Conservation (phyloP, 2,113 vertebrate species). For the Melanotaenia duboulayi region DNA sequence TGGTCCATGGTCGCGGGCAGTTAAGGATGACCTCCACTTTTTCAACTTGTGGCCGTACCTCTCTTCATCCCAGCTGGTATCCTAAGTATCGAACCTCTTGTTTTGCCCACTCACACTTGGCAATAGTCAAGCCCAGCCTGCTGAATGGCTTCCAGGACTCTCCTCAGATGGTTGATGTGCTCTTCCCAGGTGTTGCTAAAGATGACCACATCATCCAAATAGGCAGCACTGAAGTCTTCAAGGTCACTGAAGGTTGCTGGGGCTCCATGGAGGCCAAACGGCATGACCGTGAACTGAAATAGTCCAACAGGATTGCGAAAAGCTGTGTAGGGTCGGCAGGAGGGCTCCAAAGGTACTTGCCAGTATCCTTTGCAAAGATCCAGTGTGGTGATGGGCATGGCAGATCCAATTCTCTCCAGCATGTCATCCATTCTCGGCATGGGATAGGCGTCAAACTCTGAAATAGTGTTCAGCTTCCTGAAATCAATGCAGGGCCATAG, state of each 20-base stretch:
- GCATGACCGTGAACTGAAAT: not conserved
- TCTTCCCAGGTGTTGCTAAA: slow-evolving; percentile 7
- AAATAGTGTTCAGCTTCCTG: not conserved
- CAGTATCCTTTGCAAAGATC: slow-evolving; percentile 22
- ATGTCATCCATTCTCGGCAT: not conserved
- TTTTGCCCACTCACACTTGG: slow-evolving; percentile 17
- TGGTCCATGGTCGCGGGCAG: not conserved
- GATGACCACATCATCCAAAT: slow-evolving; percentile 8
- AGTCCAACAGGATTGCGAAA: not conserved
- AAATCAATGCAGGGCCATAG: not conserved
- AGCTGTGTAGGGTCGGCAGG: not conserved
- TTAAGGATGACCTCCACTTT: slow-evolving; percentile 20
- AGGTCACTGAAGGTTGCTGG: not conserved
- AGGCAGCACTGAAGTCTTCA: not conserved
- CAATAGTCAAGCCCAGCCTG: not conserved
- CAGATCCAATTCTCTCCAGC: not conserved
- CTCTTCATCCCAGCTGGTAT: not conserved
- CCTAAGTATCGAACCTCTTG: not conserved
- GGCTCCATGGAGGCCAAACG: not conserved
- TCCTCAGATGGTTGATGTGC: not conserved
- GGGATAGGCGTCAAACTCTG: not conserved
- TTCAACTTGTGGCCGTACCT: slow-evolving; percentile 12
- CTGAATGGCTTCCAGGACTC: not conserved
- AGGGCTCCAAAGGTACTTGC: not conserved
- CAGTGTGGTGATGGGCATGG: not conserved